Base-by-base conservation (phyloP, 2,888 invertebrate genomes). In the Lathronympha strigana region DNA sequence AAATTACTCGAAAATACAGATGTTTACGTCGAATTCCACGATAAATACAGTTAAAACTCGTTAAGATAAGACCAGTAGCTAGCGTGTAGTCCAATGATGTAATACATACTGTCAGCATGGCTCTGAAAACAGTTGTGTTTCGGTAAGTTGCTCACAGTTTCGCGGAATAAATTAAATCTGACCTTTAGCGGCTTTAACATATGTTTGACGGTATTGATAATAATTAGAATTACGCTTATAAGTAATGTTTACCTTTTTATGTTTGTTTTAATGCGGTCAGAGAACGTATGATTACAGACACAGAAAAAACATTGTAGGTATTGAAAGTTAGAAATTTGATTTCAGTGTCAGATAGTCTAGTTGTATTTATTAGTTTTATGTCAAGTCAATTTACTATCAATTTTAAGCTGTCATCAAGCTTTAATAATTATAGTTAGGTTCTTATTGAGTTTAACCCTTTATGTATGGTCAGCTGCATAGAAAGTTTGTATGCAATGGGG, bases 41-140 rank as follows among this genome's bases (percentile, higher is more conserved):
- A 58, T 64, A 55, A 58, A 58, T 53, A 45, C 58, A 58, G 51
- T 43, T 63, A 38, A 55, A 49, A 45, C 36, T 43, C 25, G 0
- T 15, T 36, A 36, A 19, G 64, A 66, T 66, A 61, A 66, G 45
- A 28, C 47, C 36, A 28, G 38, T 19, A 31, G 21, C 17, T 8
- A 5, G 19, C n/a, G 40, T n/a, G 21, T 47, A 53, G 36, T 15
- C 38, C 6, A 23, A 23, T 61, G 53, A 66, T 66, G 54, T 66
- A 66, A 66, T 40, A 47, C 13, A 53, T n/a, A 5, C 58, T 17
- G 53, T 49, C 45, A 60, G 17, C 40, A 66, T 66, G 66, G 51
- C 66, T 51, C 38, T 66, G 38, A 66, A 66, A 61, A 66, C 60
- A 49, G 17, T 66, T 4, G 47, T 47, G 17, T 54, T 47, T 36